Evolutionary conservation across 2,888 invertebrate species (phyloP), one percentile per base, ranked within the genome.

Genomic region (Zhuqinia jingwanae): DNA sequence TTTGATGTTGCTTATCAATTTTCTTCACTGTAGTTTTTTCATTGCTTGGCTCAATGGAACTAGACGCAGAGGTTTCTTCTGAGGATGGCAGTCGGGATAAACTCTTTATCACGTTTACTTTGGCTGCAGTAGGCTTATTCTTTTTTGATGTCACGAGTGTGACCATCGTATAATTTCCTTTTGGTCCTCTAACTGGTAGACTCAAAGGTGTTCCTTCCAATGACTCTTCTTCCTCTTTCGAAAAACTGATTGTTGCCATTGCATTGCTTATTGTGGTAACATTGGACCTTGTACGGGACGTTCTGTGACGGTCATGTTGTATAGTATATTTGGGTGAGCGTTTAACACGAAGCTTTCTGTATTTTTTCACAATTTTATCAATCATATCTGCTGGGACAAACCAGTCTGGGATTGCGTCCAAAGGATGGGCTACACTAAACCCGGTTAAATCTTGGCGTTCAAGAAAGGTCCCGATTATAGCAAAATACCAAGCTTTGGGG

Each of bases 371-470:
- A 2, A 45, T 15, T 20, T 75, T 56, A 1, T 17, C 17, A 13
- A 88, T 75, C 15, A 88, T 56, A 17, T 83, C 30, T 3, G 73
- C 89, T 22, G 89, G 87, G 22, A 89, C 68, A 42, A 70, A 88
- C 53, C 65, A 70, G 25, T 88, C 88, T 11, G 88, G 88, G 13
- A 88, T 82, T n/a, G 87, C 88, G 36, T 88, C 85, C 6, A 88
- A 10, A 11, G 88, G 88, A 65, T 78, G 75, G 1, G 85, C 70
- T 10, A 88, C 50, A 17, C 13, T 27, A 13, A 85, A 78, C 5
- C 88, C 88, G 10, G 65, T 30, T 78, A 88, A 75, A 22, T 88
- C 88, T 13, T 63, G 56, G 10, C 88, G 53, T 11, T 70, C 65
- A 0, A 84, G 30, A 0, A 78, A 17, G 20, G 87, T 75, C 15